Base-by-base conservation (phyloP, 2,888 invertebrate species). In the Teleiodes luculella region DNA sequence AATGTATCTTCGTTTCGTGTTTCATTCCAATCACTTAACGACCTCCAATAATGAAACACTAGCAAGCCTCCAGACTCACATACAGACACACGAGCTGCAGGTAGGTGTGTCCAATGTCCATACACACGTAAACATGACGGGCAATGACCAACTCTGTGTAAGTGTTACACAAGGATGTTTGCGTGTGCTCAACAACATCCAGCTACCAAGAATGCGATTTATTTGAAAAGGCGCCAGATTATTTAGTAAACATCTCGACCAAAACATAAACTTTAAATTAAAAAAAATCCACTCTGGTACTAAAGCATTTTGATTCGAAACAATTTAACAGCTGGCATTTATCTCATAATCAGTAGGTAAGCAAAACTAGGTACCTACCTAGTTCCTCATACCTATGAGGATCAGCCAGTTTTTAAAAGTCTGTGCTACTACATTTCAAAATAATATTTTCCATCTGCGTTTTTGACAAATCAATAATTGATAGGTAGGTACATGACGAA, bases 21-120 rank as follows among this genome's bases (percentile, higher is more conserved):
- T n/a, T n/a, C n/a, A 65, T 67, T 71, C 73, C 82, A 80, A 76
- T 80, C 78, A 78, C 78, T 80, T 71, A 66, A 70, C 74, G 85
- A 80, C 86, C 86, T 86, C 84, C 79, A 69, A 64, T 24, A 24
- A 24, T 60, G 57, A 55, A 71, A 83, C 74, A 83, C 78, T 70
- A 65, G 62, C 72, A 72, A 73, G 65, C 66, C 62, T 65, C 60
- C 66, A 57, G 57, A 57, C 66, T 67, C 78, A 69, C 76, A 76
- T 67, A 66, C 65, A 60, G n/a, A 53, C 47, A 24, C 30, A 24
- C 24, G 3, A 24, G 52, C 55, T 72, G 59, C 57, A 64, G 64
- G 79, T 74, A 83, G 86, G 86, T 74, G 83, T 86, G 86, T 83
- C 79, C 78, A 56, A n/a, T 75, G 62, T 80, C 73, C 68, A 60